Base-by-base conservation (phyloP, 2,113 vertebrate species). In the Cyprinodon tularosa region DNA sequence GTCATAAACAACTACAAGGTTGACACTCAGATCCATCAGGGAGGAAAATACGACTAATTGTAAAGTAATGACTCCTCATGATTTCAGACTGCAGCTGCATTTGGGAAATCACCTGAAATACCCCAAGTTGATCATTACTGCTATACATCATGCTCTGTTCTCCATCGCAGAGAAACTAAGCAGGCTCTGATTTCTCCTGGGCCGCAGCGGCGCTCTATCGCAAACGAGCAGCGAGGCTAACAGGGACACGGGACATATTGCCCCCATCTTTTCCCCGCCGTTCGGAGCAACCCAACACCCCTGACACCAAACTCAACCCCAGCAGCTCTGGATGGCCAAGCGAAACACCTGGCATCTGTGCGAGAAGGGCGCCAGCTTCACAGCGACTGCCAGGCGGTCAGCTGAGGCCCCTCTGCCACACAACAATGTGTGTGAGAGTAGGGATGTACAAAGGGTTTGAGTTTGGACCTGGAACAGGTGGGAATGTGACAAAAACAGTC, bases 291-390 rank as follows among this genome's bases (percentile, higher is more conserved):
- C 90, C 84, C 85, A 66, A 91, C 82, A 89, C 91, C 48, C 71
- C 74, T 88, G 85, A 90, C 88, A 89, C 83, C 86, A 82, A 65
- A 48, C 83, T 38, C 71, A 12, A 71, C 84, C 86, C 83, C 66
- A 8, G 42, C 61, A 57, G 17, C 75, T 88, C 71, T 72, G 29
- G 60, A 76, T 76, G 81, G 88, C 90, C 91, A 89, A 92, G 81
- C 86, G 78, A 87, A 91, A 91, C 90, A 92, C 89, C 86, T 88
- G 90, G 89, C 90, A 93, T 90, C 87, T 87, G 88, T 6, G 76
- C 29, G 75, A 87, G 86, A 82, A 91, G 84, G 90, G 85, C 62
- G 87, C 70, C 85, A 70, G 88, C 82, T 84, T 87, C 85, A 80
- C 89, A 80, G 83, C 13, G 47, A 48, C 69, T 83, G 86, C 90